Base-by-base conservation (phyloP, 2,113 vertebrate species). In the Silurus meridionalis region DNA sequence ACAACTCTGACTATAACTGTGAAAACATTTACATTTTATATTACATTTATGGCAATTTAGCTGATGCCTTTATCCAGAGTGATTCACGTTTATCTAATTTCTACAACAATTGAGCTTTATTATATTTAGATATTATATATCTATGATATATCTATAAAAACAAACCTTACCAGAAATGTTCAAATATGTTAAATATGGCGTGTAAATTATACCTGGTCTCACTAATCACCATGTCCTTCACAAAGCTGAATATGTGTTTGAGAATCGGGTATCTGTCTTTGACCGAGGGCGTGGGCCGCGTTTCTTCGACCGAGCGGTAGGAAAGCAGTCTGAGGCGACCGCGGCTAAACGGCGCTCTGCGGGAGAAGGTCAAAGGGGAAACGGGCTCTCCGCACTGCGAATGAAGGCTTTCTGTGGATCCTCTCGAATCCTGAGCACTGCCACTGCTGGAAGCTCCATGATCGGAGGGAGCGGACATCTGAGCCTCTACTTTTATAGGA, bases 261-360 rank as follows among this genome's bases (percentile, higher is more conserved):
- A 99, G 89, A 5, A 98, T 89, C 0, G 96, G 97, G 52, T 97
- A 96, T 85, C 96, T 96, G 82, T 98, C 98, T 87, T 97, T 98
- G 50, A 98, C 92, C 0, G 96, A 95, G 1, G 95, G 95, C 25
- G 91, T 81, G 23, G 94, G 80, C 60, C 93, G 95, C 0, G 96
- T 93, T 88, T 99, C 98, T 67, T 99, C 98, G 91, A 97, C 87
- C 0, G 98, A 99, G 67, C 97, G 93, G 90, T 96, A 97, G 0
- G 98, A 99, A n/a, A 99, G 95, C 48, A 99, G 96, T 84, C 98
- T 95, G 1, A 99, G 93, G 14, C 97, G 96, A 1, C 97, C 96
- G 15, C 97, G 95, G 84, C 93, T 95, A 72, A 98, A 97, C 0
- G 96, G 94, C 2, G 96, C 92, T 86, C 96, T 95, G 0, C 96